phyloP scores from a whole-genome alignment of 2,113 vertebrate species.

The Camelus bactrianus region DNA sequence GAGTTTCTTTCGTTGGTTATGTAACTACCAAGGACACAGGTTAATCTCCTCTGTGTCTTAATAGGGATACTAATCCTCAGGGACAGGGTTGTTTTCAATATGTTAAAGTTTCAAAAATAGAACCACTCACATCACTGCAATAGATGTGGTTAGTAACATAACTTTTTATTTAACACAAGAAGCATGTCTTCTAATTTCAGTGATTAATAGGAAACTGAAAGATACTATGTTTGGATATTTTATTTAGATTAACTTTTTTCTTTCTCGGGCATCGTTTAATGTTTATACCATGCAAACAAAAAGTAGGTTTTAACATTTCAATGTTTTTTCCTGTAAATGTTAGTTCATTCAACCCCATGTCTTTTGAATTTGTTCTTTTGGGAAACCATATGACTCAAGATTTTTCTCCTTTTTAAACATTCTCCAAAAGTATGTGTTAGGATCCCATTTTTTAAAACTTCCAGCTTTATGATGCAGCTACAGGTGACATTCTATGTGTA shows the following conservation, averaged over 20 bases:
- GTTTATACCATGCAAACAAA: neutral
- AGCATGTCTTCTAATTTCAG: neutral
- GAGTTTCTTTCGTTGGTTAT: neutral
- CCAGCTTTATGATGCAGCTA: neutral
- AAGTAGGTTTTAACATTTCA: constrained; percentile 24
- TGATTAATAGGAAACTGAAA: constrained; percentile 35
- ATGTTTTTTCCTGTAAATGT: neutral
- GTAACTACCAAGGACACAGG: neutral
- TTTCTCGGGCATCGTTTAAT: constrained; percentile 16
- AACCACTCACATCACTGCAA: neutral
- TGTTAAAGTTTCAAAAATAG: constrained; percentile 15
- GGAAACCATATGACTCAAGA: neutral
- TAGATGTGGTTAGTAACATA: neutral
- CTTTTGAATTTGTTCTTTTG: constrained; percentile 38
- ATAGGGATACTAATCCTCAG: neutral
- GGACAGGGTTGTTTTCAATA: neutral
- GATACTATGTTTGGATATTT: neutral
- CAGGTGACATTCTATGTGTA: neutral
- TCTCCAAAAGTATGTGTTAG: neutral
- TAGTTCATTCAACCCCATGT: neutral
- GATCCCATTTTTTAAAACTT: neutral
- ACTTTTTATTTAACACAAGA: neutral
- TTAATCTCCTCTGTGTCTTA: neutral
- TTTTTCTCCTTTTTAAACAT: neutral
- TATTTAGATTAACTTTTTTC: constrained; percentile 29